Base-by-base conservation (phyloP, 2,113 vertebrate species). In the Xiphophorus couchianus region DNA sequence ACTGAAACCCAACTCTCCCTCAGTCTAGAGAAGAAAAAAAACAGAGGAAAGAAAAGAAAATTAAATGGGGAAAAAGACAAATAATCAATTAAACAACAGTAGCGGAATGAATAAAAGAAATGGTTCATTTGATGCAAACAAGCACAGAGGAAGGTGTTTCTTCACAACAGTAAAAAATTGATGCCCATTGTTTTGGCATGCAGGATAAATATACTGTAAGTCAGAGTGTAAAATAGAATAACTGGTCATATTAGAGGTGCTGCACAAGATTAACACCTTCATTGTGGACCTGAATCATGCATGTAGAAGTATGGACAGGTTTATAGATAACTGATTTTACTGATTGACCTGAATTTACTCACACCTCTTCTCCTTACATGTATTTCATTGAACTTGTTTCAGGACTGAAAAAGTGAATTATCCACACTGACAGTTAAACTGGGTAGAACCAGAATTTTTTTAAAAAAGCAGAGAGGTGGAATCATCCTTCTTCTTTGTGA, bases 61-160 rank as follows among this genome's bases (percentile, higher is more conserved):
- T 76, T 28, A 82, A 89, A 88, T 84, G 71, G 48, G 7, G 81
- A 84, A 87, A 83, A 84, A 90, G 84, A 91, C 81, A 93, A 91
- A 91, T 85, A 91, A 93, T 92, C 84, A 90, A 93, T 91, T 90
- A 91, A 92, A 90, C 88, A 92, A 69, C 87, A 93, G 88, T 70
- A 37, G 69, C 66, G 71, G 42, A n/a, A 86, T 88, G 77, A 91
- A 92, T 90, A 92, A 92, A 88, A 89, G 73, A 91, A 42, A 73
- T 58, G 73, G 79, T 88, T 88, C 79, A 84, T 86, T 88, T 79
- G 87, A 90, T 92, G 88, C 87, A 92, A 90, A 91, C 86, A 78
- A 89, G 83, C 51, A 78, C 83, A 75, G 85, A 80, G 81, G 69
- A 89, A 89, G 90, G 84, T 82, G 80, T 85, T 87, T 83, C 73